These are phyloP conservation scores for Dufourea novaeangliae DNA, from an alignment of 1,140 invertebrate genomes.

Conservation along the genomic window DNA sequence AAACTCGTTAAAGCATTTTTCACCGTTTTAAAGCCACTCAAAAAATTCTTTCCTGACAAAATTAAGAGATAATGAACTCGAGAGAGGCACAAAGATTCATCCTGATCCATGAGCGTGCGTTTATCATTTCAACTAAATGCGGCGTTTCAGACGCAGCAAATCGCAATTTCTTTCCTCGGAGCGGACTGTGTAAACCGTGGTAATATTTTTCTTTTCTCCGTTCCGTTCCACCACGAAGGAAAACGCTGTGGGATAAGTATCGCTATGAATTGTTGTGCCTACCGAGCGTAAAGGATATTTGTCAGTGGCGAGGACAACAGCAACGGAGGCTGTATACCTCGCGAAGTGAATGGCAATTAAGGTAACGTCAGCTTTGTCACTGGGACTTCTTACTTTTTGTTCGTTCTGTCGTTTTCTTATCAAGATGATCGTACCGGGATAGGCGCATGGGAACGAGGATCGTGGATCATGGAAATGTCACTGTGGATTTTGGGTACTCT, in stretches of 20 bases:
- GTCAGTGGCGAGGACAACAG: slow-evolving; percentile 3
- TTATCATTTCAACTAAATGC: slow-evolving; percentile 16
- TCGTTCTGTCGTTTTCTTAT: not conserved
- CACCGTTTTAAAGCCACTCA: too few relatives aligned
- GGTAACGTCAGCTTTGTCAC: slow-evolving; percentile 1
- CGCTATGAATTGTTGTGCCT: not conserved
- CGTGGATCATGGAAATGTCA: slow-evolving; percentile 37
- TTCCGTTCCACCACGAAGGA: not conserved
- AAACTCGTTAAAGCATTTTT: too few relatives aligned
- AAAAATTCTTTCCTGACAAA: too few relatives aligned
- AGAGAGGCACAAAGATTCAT: too few relatives aligned
- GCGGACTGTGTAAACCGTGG: slow-evolving; percentile 7
- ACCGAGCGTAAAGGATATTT: slow-evolving; percentile 1
- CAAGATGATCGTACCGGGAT: not conserved
- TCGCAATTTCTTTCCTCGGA: slow-evolving; percentile 7
- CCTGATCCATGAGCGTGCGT: too few relatives aligned
- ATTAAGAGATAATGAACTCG: too few relatives aligned
- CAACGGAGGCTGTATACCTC: not conserved
- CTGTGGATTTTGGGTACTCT: slow-evolving; percentile 18
- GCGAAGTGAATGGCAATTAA: slow-evolving; percentile 18
- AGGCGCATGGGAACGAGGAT: not conserved
- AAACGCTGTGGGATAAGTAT: slow-evolving; percentile 12
- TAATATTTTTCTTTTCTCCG: not conserved
- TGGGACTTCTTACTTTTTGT: not conserved
- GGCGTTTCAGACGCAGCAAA: slow-evolving; percentile 7